Evolutionary conservation across 2,113 vertebrate species (phyloP).

Genomic region (Syrrhaptes paradoxus): DNA sequence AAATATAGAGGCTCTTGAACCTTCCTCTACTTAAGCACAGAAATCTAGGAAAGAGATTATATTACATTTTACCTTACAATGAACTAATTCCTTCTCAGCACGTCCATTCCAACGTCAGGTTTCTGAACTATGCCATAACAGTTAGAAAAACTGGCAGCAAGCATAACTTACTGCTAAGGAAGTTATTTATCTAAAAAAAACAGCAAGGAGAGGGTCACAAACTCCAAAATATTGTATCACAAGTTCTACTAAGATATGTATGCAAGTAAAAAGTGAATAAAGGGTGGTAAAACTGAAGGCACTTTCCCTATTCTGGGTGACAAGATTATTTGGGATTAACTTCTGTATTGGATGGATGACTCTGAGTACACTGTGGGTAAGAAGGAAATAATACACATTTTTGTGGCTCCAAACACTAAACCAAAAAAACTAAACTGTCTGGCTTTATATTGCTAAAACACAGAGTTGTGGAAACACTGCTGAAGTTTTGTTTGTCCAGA

Average conservation of each 20-base stretch:
- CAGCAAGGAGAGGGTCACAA: not conserved
- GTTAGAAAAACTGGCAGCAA: not conserved
- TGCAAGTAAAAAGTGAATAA: slow-evolving; percentile 18
- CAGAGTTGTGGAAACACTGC: slow-evolving; percentile 40
- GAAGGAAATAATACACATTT: slow-evolving; percentile 80
- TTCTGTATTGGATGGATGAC: slow-evolving; percentile 71
- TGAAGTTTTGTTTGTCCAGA: slow-evolving; percentile 26
- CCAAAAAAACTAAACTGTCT: slow-evolving; percentile 61
- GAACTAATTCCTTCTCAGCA: not conserved
- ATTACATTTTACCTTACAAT: not conserved
- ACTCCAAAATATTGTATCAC: not conserved
- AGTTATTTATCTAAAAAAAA: not conserved
- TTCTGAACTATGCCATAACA: not conserved
- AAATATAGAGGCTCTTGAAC: not conserved
- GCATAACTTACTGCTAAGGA: not conserved
- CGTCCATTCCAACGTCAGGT: not conserved
- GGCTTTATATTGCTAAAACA: slow-evolving; percentile 64
- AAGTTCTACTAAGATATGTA: not conserved
- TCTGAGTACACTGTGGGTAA: slow-evolving; percentile 76
- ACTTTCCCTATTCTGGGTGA: slow-evolving; percentile 64
- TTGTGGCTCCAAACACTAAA: slow-evolving; percentile 77
- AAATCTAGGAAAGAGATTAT: not conserved
- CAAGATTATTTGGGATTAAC: slow-evolving; percentile 72
- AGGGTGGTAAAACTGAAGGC: slow-evolving; percentile 30
- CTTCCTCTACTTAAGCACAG: not conserved